Base-by-base conservation (phyloP, 2,113 vertebrate genomes). In the Embiotoca jacksoni region DNA sequence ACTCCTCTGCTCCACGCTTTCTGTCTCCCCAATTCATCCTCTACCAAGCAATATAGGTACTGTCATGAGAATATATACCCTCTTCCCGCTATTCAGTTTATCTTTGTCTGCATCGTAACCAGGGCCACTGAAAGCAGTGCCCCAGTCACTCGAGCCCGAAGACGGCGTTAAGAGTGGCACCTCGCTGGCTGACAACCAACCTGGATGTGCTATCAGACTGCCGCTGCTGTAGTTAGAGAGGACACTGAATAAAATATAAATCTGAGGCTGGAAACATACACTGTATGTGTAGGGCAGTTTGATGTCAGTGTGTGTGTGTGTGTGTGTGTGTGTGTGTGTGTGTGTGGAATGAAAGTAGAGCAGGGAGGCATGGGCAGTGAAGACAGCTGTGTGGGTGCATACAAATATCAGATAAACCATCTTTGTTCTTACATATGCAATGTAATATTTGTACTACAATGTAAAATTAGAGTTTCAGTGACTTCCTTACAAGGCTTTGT, bases 181-280 rank as follows among this genome's bases (percentile, higher is more conserved):
- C 69, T 87, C 11, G 10, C 81, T 85, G 83, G 74, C 56, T 82
- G 80, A 90, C 83, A 91, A 88, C 70, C 77, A 86, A 80, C 72
- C 74, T 70, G 65, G 68, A 81, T 68, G 62, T 54, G 70, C 68
- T 65, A 85, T 87, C 74, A 77, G 57, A 87, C 68, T 79, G 75
- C 57, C 11, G 3, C 65, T 71, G 72, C 75, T 77, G 76, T 78
- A 77, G 77, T 64, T 72, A 61, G 66, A 72, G 79, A 88, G 72
- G 69, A 81, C 75, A 65, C 66, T 83, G 80, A 91, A 87, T 89
- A 86, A 88, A 88, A 90, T 79, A 88, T 82, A 88, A 85, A 85
- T 60, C 53, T 39, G 58, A 76, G 23, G 55, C 66, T 74, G 55
- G 68, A 75, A 67, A 70, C 76, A 78, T 77, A 56, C 39, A 54